A percentile compares a stretch with the other conserved stretches of the same genome.
Conservation (phyloP, 35 echinoderm and acorn worm species). For the Lytechinus pictus region DNA sequence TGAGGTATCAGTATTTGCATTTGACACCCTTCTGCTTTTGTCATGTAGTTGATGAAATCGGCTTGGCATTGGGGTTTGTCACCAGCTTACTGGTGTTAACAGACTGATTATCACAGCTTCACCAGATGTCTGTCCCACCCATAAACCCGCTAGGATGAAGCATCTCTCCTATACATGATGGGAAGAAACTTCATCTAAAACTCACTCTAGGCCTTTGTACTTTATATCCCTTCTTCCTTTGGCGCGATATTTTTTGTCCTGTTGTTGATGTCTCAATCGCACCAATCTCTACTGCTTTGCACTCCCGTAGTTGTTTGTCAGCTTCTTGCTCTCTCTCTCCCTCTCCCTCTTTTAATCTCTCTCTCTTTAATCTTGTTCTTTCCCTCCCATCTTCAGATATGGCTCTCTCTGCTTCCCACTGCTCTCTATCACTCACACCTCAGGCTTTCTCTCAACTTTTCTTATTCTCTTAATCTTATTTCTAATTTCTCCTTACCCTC, state of each 20-base stretch:
- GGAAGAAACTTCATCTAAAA: constrained; percentile 22
- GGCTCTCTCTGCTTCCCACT: background rate
- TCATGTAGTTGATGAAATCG: background rate
- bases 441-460: background rate
- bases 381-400: background rate
- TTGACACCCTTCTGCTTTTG: constrained; percentile 21
- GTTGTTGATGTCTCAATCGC: background rate
- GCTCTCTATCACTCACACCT: background rate
- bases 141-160: background rate
- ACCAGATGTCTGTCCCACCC: constrained; percentile 24
- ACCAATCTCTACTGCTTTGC: background rate
- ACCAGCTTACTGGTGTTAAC: constrained; percentile 15
- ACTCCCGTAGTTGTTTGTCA: background rate
- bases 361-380: background rate
- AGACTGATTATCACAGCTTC: constrained; percentile 6
- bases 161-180: background rate
- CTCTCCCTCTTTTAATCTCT: background rate
- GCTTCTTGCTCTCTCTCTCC: background rate
- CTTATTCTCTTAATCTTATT: background rate
- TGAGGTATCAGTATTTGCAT: background rate
- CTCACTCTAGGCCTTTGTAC: background rate
- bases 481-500: background rate
- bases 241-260: background rate
- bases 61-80: background rate
- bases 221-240: background rate